Base-by-base conservation (phyloP, 2,888 invertebrate genomes). In the Drosophila parthenogenetica region DNA sequence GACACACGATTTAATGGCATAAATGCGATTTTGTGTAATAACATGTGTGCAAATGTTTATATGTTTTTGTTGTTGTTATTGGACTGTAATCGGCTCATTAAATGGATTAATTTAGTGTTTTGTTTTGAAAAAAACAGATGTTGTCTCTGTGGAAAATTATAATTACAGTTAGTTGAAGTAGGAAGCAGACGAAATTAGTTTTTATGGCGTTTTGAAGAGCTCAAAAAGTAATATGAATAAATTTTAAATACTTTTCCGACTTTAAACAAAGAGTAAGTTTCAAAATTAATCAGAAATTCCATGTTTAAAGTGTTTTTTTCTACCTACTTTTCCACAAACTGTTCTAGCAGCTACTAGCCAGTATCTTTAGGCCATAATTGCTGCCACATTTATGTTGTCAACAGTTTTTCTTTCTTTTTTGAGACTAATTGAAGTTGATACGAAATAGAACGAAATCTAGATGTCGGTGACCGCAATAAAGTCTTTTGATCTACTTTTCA, bases 401-500 rank as follows among this genome's bases (percentile, higher is more conserved):
- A 42, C 60, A 61, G 13, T 35, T 35, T 35, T 35, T 35, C 13
- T 13, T 35, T 35, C 35, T 35, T 35, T 63, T 62, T 68, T 68
- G 63, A 53, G 55, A 67, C 68, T 75, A 73, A 77, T 77, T 73
- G 68, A 58, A 67, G 68, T 42, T 62, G 74, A 73, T 73, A 59
- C 40, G 49, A 73, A 68, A 73, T 68, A 46, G 73, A 73, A 66
- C 55, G 11, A 50, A 42, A 73, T 73, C 61, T 58, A 50, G 51
- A 57, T 62, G 69, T 16, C 54, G 75, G 40, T 74, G 73, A 59
- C 75, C 75, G 69, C 75, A 75, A 73, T 75, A 77, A 61, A 73
- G 57, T 59, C 75, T 73, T 77, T 62, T 73, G 78, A 75, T 75
- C 75, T 73, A 78, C 73, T 75, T 77, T 60, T 32, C 37, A 58